Evolutionary conservation across 2,113 vertebrate species (phyloP), one percentile per base, ranked within the genome.

Genomic region (Procavia capensis): DNA sequence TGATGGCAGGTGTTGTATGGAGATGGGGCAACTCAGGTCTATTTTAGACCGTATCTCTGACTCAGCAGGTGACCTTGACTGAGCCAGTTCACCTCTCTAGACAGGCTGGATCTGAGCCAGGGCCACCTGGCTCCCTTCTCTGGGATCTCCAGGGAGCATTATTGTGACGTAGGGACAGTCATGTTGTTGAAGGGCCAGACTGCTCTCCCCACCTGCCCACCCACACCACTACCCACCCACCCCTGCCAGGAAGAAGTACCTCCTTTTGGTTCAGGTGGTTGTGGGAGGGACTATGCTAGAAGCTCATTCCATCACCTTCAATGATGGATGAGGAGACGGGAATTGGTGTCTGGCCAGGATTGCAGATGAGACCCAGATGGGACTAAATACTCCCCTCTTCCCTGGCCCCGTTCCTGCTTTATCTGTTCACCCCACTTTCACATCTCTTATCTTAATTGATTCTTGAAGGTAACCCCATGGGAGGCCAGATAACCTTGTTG

Each of bases 1-100:
- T 29, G 5, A 1, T 2, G 0, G 24, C 0, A 9, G 5, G 19
- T 36, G 16, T 31, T 2, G 24, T 7, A 0, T 70, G 43, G 31
- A 41, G 5, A 19, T 24, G 47, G 22, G 66, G 22, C 27, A 1
- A 0, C 27, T 16, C 74, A 39, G 24, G 34, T 34, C 70, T 61
- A 45, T 45, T 59, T 66, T 36, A 64, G 64, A 34, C 43, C 19
- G 4, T 25, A 24, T 1, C 17, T n/a, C 43, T 61, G 85, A n/a
- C 45, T 78, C 61, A 25, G 75, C 76, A n/a, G 43, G 72, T 19
- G 45, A 27, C 82, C 75, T 20, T 57, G 92, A 50, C 47, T 13
- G 39, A 54, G 72, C 54, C 74, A 19, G 3, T 11, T 68, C 59
- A 19, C 76, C 29, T 82, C 34, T 61, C 16, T 4, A 43, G 79